Conservation (phyloP, 2,888 invertebrate genomes). For the Phortica okadai region DNA sequence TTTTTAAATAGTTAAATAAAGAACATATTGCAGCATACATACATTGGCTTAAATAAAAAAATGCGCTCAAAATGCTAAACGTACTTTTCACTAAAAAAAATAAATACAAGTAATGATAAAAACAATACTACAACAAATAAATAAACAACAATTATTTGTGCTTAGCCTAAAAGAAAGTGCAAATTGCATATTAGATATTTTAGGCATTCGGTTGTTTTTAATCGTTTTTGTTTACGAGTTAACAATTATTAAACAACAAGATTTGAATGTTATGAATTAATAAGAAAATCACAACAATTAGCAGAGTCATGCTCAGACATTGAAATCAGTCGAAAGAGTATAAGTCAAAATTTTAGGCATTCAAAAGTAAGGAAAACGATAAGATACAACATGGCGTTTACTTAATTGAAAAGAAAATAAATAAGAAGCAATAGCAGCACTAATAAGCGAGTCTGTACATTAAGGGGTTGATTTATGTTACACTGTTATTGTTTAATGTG, state of each 20-base stretch:
- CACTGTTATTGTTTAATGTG: neutral
- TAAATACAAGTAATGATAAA: conserved; percentile 15
- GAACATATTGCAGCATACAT: conserved; percentile 54
- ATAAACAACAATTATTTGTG: conserved; percentile 7
- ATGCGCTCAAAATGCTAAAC: conserved; percentile 55
- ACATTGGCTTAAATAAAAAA: conserved; percentile 53
- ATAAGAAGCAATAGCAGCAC: neutral
- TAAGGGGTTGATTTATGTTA: neutral
- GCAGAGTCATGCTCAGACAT: conserved; percentile 31
- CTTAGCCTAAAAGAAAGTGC: conserved; percentile 56
- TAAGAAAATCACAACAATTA: conserved; percentile 24
- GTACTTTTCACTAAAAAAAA: conserved; percentile 52
- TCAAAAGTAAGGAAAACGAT: neutral
- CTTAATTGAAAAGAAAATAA: neutral
- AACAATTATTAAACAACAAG: conserved; percentile 10
- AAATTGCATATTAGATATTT: conserved; percentile 41
- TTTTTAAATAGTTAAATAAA: conserved; percentile 13
- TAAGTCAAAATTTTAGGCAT: neutral
- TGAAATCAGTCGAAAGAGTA: neutral
- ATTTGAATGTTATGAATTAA: conserved; percentile 1
- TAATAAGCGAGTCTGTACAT: neutral
- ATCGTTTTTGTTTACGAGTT: conserved; percentile 34
- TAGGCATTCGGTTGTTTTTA: conserved; percentile 13
- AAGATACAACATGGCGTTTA: neutral
- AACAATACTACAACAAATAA: conserved; percentile 7